Evolutionary conservation across 2,888 invertebrate species (phyloP).

Genomic region (Apamea epomidion): DNA sequence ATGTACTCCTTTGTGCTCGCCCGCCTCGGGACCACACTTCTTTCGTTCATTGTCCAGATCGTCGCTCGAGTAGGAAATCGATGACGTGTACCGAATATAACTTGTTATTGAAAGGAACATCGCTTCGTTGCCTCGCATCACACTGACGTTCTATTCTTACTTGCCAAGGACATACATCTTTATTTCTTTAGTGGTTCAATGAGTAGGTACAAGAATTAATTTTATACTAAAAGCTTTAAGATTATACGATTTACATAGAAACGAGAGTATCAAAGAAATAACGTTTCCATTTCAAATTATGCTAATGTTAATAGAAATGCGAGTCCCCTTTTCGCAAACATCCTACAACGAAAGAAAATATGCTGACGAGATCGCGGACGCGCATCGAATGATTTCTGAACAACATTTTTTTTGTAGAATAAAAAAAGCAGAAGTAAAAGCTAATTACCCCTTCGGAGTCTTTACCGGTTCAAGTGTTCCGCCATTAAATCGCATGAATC

Average conservation of each 20-base stretch:
- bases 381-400: constrained; percentile 62
- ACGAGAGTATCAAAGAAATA: constrained; percentile 76
- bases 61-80: constrained; percentile 78
- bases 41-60: constrained; percentile 81
- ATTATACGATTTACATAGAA: constrained; percentile 74
- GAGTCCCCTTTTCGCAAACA: constrained; percentile 71
- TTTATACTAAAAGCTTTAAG: constrained; percentile 70
- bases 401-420: constrained; percentile 53
- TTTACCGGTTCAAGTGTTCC: constrained; percentile 78
- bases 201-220: constrained; percentile 54
- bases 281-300: constrained; percentile 75
- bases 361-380: constrained; percentile 67
- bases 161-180: constrained; percentile 12
- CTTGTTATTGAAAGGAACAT: constrained; percentile 58
- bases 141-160: constrained; percentile 31
- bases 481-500: constrained; percentile 85
- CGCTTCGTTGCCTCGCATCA: constrained; percentile 46
- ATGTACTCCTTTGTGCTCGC: constrained; percentile 75
- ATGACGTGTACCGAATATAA: constrained; percentile 70
- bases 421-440: constrained; percentile 73
- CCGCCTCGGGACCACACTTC: constrained; percentile 72
- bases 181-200: constrained; percentile 44
- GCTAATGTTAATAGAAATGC: constrained; percentile 75
- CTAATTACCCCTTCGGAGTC: constrained; percentile 81
- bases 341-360: constrained; percentile 69